These are phyloP conservation scores for Rhabdornis inornatus DNA, from an alignment of 2,113 vertebrate genomes.

Conservation along the genomic window DNA sequence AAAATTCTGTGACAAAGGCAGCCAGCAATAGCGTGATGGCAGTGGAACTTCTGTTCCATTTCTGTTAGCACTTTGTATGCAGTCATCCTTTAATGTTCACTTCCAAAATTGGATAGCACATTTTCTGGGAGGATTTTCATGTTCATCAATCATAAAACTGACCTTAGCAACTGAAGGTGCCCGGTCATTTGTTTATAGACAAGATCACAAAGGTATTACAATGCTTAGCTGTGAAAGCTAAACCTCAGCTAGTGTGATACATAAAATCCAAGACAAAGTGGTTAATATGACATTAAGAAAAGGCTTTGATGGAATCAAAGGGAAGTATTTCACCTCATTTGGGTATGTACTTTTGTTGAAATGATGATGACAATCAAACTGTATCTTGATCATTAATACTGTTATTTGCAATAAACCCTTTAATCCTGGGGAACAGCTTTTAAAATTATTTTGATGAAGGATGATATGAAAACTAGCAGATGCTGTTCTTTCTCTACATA, in stretches of 20 bases:
- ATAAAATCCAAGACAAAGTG: not conserved
- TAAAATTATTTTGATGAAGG: not conserved
- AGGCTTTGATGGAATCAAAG: constrained; percentile 12
- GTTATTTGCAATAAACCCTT: not conserved
- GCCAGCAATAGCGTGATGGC: not conserved
- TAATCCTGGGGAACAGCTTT: not conserved
- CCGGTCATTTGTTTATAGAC: constrained; percentile 28
- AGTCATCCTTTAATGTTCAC: not conserved
- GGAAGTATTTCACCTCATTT: not conserved
- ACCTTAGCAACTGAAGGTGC: not conserved
- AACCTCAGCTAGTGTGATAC: not conserved
- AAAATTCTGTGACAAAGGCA: not conserved
- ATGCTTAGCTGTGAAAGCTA: constrained; percentile 14
- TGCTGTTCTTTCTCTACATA: not conserved
- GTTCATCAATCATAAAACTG: not conserved
- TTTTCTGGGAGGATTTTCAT: not conserved
- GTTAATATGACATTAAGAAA: constrained; percentile 23
- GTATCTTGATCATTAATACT: not conserved
- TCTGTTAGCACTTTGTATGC: not conserved
- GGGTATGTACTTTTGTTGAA: not conserved
- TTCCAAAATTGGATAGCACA: not conserved
- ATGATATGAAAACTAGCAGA: not conserved
- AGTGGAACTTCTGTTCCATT: not conserved
- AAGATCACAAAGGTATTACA: constrained; percentile 7
- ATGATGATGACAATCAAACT: not conserved